A percentile compares a stretch with the other conserved stretches of the same genome.
Evolutionary conservation across 2,113 vertebrate species (phyloP).

Genomic region (Bombycilla garrulus): DNA sequence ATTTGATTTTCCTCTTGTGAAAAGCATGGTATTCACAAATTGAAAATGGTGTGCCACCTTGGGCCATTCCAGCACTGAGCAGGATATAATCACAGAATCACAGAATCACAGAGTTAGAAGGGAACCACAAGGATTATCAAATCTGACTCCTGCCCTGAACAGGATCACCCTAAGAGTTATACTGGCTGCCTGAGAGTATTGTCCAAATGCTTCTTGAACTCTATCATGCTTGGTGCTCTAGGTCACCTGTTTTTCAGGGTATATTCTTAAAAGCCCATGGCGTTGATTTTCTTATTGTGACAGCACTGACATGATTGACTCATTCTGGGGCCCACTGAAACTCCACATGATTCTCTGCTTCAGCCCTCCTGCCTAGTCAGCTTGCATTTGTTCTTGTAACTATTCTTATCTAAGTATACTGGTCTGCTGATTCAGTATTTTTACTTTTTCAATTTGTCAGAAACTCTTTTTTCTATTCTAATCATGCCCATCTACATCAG

Average conservation of each 20-base stretch:
- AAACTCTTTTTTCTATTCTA: background rate
- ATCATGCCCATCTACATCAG: background rate
- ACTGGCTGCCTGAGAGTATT: background rate
- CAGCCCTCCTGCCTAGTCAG: background rate
- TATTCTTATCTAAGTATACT: background rate
- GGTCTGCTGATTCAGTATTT: background rate
- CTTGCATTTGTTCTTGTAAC: background rate
- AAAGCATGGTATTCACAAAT: background rate
- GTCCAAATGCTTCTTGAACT: background rate
- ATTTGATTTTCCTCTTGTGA: background rate
- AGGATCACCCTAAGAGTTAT: background rate
- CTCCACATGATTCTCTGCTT: background rate
- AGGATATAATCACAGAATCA: background rate
- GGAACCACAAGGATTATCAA: background rate
- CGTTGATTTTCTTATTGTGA: background rate
- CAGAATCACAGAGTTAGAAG: background rate
- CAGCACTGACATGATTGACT: background rate
- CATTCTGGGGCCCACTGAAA: background rate
- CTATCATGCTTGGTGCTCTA: background rate
- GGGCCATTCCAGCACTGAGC: background rate
- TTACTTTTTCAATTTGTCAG: background rate
- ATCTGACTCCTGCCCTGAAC: background rate
- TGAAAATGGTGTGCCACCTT: background rate
- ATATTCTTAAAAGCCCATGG: background rate
- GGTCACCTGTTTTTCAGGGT: background rate